These are phyloP conservation scores for Acrobasis repandana DNA, from an alignment of 2,888 invertebrate species.

Conservation along the genomic window DNA sequence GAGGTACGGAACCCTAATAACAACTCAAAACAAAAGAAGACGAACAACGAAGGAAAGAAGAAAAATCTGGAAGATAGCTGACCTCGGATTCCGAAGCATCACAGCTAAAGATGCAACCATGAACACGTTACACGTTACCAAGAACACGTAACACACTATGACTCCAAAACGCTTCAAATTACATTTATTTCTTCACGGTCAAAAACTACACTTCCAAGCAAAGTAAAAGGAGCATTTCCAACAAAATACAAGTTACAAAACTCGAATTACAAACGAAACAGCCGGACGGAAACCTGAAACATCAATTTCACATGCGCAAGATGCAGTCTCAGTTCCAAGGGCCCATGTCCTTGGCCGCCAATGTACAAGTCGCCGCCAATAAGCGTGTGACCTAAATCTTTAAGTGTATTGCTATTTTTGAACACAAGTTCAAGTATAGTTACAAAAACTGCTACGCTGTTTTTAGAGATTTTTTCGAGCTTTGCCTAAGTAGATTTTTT, in stretches of 20 bases:
- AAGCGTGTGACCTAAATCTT: constrained; percentile 75
- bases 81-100: too few relatives aligned
- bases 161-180: too few relatives aligned
- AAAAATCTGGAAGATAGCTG: too few relatives aligned
- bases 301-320: constrained; percentile 31
- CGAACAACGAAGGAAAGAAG: too few relatives aligned
- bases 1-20: too few relatives aligned
- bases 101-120: too few relatives aligned
- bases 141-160: too few relatives aligned
- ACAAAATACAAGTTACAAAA: constrained; percentile 9
- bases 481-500: too few relatives aligned
- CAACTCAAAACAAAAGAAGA: too few relatives aligned
- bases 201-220: constrained; percentile 4
- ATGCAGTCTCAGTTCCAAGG: constrained; percentile 35
- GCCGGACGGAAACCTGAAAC: constrained; percentile 31
- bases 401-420: constrained; percentile 63
- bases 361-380: constrained; percentile 57
- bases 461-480: neutral
- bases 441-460: constrained; percentile 11
- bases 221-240: neutral
- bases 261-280: constrained; percentile 17
- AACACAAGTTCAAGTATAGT: constrained; percentile 67
- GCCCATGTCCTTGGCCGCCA: constrained; percentile 62
- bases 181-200: neutral
- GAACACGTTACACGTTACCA: too few relatives aligned